Evolutionary conservation across 1,140 invertebrate species (phyloP), one percentile per base, ranked within the genome.

Genomic region (Drosophila mojavensis): DNA sequence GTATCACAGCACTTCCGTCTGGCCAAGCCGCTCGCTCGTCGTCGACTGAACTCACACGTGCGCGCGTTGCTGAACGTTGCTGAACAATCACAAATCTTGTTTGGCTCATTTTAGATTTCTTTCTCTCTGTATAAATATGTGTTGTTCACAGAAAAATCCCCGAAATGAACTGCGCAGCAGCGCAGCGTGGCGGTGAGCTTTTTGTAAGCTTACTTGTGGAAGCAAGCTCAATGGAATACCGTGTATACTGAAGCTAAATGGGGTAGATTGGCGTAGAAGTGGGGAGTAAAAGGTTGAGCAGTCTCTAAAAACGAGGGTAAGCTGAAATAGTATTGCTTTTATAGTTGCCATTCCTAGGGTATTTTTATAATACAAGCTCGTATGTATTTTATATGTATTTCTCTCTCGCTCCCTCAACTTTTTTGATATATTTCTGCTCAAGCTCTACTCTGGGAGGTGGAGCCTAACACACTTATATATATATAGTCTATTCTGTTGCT

Each of bases 11-110:
- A 41, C 3, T 55, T 13, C n/a, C 63, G 55, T 69, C 78, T 56
- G 56, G 62, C 50, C 71, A 56, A 76, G 61, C 53, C 76, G 68
- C 66, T 66, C 47, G 79, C 65, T 50, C 54, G 71, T 66, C 66
- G 48, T 50, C 41, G 70, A 88, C 75, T 85, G 70, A 86, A 43
- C 41, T 39, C 28, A 66, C 60, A 36, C 17, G 55, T 41, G 41
- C 63, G 2, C 43, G 5, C 5, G 15, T 3, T 3, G 43, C n/a
- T 6, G 43, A 15, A 17, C 43, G 64, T n/a, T 17, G 17, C 17
- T 17, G 17, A 17, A 58, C 61, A 41, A 68, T 54, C 48, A 61
- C 53, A 11, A 7, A 3, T 28, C 36, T 28, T 53, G 20, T 50
- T 63, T 43, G 20, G n/a, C 28, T 39, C 11, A 3, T 17, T 53